Percentiles rank a stretch among this genome's conserved stretches.
Evolutionary conservation across 2,888 invertebrate species (phyloP).

Genomic region (Papilio elwesi): DNA sequence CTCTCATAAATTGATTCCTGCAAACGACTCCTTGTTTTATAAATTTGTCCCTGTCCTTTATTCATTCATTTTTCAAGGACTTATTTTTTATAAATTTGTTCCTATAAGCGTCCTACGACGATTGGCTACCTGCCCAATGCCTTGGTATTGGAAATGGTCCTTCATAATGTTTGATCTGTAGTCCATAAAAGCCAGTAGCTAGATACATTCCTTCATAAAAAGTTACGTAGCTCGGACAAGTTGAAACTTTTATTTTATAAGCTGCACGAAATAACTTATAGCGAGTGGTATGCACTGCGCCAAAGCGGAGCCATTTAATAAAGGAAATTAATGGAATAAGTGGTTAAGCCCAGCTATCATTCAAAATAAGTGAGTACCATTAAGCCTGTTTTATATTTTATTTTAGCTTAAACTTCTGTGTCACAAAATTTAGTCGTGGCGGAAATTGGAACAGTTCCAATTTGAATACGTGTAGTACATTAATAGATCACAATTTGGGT

Average conservation of each 20-base stretch:
- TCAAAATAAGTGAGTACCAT: constrained; percentile 74
- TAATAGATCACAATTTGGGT: constrained; percentile 14
- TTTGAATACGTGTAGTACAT: constrained; percentile 66
- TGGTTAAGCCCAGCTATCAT: constrained; percentile 71
- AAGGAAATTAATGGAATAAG: constrained; percentile 69
- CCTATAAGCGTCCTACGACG: no score
- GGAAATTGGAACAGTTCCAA: constrained; percentile 78
- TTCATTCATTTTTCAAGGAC: no score
- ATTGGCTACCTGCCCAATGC: no score
- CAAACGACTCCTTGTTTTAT: no score
- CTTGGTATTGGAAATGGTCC: no score
- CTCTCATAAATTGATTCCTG: no score
- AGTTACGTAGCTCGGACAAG: neutral
- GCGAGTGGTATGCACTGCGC: constrained; percentile 44
- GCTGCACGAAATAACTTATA: constrained; percentile 34
- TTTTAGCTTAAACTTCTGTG: constrained; percentile 79
- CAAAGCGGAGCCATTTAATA: constrained; percentile 61
- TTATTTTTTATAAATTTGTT: no score
- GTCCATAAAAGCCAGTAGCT: neutral
- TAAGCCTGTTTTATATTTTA: constrained; percentile 80
- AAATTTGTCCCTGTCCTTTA: no score
- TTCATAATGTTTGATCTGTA: no score
- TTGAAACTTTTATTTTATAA: constrained; percentile 24
- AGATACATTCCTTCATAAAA: neutral
- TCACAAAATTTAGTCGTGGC: constrained; percentile 79